Conservation (phyloP, 2,888 invertebrate genomes). For the Stratiomys singularior region DNA sequence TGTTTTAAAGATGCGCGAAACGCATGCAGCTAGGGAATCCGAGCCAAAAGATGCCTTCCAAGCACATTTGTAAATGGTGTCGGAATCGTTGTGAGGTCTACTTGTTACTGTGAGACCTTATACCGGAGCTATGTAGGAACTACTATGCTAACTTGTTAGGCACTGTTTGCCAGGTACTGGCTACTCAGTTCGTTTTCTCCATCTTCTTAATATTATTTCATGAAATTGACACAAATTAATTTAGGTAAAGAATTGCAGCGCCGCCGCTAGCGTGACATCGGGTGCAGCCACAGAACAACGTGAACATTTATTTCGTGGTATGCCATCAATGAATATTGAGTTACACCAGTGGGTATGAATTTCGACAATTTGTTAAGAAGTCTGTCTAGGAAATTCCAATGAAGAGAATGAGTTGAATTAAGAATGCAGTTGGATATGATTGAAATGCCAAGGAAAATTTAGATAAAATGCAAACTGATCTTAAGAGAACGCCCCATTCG, state of each 20-base stretch:
- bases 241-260: slow-evolving; percentile 18
- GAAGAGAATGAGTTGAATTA: background rate
- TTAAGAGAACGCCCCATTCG: too few species aligned
- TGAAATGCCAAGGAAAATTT: background rate
- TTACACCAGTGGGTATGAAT: slow-evolving; percentile 26
- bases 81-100: slow-evolving; percentile 42
- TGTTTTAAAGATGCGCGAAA: background rate
- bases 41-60: slow-evolving; percentile 1
- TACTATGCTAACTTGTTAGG: background rate
- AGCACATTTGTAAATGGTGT: slow-evolving; percentile 41
- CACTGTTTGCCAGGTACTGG: background rate
- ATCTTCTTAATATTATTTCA: background rate
- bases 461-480: too few species aligned
- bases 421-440: background rate
- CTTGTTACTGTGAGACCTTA: slow-evolving; percentile 32
- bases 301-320: slow-evolving; percentile 25
- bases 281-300: background rate
- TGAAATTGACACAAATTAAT: slow-evolving; percentile 43
- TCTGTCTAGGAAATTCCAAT: background rate
- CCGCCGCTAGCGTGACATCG: background rate
- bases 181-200: background rate
- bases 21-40: background rate
- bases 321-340: slow-evolving; percentile 39
- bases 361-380: slow-evolving; percentile 32
- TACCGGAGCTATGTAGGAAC: background rate